These are phyloP conservation scores for Sceloporus tristichus DNA, from an alignment of 2,113 vertebrate species.

Conservation along the genomic window DNA sequence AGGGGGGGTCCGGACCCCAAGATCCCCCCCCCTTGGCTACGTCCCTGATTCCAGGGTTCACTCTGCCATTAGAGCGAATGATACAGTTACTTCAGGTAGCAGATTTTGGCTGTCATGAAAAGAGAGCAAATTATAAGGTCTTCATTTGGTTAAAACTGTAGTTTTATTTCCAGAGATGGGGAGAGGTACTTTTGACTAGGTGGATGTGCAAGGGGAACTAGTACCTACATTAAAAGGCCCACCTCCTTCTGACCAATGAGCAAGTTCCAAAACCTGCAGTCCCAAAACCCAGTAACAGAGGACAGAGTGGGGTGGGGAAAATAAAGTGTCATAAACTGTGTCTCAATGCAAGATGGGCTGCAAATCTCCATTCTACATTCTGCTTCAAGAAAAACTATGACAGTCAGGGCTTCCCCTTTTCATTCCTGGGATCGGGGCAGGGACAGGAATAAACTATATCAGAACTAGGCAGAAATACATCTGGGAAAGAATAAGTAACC, in stretches of 20 bases:
- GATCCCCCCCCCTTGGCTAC: no score
- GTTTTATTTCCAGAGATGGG: no score
- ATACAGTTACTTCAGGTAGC: no score
- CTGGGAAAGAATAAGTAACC: background rate
- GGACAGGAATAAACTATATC: background rate
- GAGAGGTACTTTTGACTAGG: no score
- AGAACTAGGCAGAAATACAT: background rate
- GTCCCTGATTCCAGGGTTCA: no score
- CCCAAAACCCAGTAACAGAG: background rate
- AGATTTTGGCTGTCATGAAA: no score
- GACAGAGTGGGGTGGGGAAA: background rate
- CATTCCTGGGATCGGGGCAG: no score
- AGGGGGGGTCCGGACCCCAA: no score
- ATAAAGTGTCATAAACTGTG: background rate
- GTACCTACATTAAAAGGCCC: background rate
- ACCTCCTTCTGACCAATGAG: background rate
- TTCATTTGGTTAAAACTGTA: no score
- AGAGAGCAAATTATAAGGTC: no score
- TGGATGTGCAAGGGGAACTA: background rate
- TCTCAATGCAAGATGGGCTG: background rate
- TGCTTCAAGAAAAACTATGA: background rate
- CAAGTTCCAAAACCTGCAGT: background rate
- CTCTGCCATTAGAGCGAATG: no score
- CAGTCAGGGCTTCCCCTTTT: no score
- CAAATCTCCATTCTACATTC: background rate